Base-by-base conservation (phyloP, 2,888 invertebrate species). In the Dichetophora obliterata region DNA sequence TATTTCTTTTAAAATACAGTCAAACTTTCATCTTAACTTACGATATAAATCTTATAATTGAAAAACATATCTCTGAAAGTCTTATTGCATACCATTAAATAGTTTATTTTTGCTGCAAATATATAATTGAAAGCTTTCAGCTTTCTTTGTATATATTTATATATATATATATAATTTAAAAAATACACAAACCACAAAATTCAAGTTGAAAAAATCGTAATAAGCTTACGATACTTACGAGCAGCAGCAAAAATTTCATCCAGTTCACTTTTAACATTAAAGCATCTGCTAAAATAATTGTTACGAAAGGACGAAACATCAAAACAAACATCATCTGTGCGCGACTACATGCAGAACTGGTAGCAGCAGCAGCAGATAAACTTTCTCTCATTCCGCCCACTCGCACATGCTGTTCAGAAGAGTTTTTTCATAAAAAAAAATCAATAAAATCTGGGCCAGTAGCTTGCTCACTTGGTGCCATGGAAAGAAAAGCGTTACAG, bases 381-480 rank as follows among this genome's bases (percentile, higher is more conserved):
- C 73, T 82, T 81, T 80, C 81, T 71, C 79, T 79, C 75, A 76
- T 61, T 37, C 66, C 68, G 50, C 65, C 63, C 54, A 72, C 63
- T n/a, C 22, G 74, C 31, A 63, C 22, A 54, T 74, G 73, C 71
- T 54, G 59, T 2, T 11, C 5, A 57, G n/a, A n/a, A n/a, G n/a
- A 59, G 27, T 52, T 43, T 72, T 61, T 27, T 19, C 48, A 65
- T 19, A 48, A 63, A n/a, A 54, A 48, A 77, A 71, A 88, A 87
- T 88, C 87, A 86, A 87, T 87, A 88, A 87, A 86, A 87, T 87
- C 88, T 88, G 87, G 87, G 87, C 83, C 88, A 87, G 81, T 81
- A 81, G 82, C 82, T 84, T 85, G 85, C 37, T 63, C 75, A 61
- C 69, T 72, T 24, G 14, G 48, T 31, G 61, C n/a, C 61, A 19